These are phyloP conservation scores for Tragopan temminckii DNA, from an alignment of 2,797 vertebrate genomes.

Conservation along the genomic window DNA sequence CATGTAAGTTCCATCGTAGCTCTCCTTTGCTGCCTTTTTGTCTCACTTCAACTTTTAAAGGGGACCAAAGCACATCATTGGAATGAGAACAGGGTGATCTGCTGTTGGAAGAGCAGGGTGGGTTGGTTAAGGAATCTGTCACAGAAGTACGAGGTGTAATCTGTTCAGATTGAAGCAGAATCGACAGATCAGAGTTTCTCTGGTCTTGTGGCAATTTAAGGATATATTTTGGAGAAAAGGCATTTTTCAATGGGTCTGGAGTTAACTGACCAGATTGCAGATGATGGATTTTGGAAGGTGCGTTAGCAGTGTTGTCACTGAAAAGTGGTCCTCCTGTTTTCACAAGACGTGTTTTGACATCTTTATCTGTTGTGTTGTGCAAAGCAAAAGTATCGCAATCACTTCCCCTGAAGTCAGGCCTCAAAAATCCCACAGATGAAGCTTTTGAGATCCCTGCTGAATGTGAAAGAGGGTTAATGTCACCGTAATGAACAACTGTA, in stretches of 20 bases:
- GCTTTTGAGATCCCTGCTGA: conserved; percentile 29
- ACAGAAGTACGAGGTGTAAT: background rate
- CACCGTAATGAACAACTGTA: background rate
- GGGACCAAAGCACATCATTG: background rate
- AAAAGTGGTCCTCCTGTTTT: background rate
- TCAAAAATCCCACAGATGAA: background rate
- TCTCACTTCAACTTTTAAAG: conserved; percentile 25
- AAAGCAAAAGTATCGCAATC: background rate
- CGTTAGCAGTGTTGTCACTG: background rate
- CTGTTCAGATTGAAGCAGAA: background rate
- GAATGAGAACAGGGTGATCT: background rate
- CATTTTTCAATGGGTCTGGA: conserved; percentile 1
- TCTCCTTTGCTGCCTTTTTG: conserved; percentile 31
- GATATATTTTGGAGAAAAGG: conserved; percentile 93
- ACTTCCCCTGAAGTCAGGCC: background rate
- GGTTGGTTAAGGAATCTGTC: background rate
- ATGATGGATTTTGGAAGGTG: conserved; percentile 2
- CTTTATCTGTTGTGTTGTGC: background rate
- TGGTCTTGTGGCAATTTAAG: conserved; percentile 87
- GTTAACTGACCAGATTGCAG: background rate
- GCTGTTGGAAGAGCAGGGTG: background rate
- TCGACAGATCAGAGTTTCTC: background rate
- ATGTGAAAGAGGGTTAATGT: conserved; percentile 18
- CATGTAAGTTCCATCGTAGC: background rate
- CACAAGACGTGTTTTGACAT: background rate